phyloP scores from a whole-genome alignment of 2,797 vertebrate genomes.

The Cossypha dichroa region DNA sequence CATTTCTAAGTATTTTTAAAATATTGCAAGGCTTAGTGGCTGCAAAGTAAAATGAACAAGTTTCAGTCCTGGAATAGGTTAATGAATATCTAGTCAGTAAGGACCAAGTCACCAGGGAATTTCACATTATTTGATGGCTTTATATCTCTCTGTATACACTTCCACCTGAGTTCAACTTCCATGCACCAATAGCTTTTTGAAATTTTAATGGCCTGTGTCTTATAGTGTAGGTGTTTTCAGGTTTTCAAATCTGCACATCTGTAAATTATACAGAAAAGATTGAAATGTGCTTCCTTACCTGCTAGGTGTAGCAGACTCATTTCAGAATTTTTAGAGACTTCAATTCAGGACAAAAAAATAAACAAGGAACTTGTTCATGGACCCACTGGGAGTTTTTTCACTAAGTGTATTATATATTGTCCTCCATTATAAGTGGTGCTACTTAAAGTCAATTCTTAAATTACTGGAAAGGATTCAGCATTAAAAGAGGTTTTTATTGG shows the following conservation, averaged over 20 bases:
- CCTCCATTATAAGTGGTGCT: neutral
- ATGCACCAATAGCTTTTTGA: neutral
- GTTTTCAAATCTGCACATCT: conserved; percentile 23
- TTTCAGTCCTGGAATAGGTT: conserved; percentile 18
- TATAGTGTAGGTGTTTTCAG: neutral
- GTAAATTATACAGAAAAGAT: conserved; percentile 33
- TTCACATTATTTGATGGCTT: neutral
- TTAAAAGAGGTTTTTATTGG: neutral
- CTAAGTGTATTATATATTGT: neutral
- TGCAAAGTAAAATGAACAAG: neutral
- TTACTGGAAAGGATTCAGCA: neutral
- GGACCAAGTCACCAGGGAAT: neutral
- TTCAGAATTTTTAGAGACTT: conserved; percentile 4
- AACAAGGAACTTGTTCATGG: neutral
- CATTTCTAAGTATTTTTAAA: neutral
- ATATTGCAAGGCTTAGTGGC: neutral
- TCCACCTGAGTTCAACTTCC: neutral
- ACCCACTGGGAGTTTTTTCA: neutral
- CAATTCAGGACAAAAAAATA: conserved; percentile 7
- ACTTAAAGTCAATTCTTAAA: conserved; percentile 30
- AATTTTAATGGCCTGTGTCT: neutral
- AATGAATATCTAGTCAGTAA: neutral
- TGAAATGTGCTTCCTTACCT: conserved; percentile 1
- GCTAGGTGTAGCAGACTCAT: neutral
- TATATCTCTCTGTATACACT: neutral